Conservation (phyloP, 2,888 invertebrate species). For the Neoscelio sp. region DNA sequence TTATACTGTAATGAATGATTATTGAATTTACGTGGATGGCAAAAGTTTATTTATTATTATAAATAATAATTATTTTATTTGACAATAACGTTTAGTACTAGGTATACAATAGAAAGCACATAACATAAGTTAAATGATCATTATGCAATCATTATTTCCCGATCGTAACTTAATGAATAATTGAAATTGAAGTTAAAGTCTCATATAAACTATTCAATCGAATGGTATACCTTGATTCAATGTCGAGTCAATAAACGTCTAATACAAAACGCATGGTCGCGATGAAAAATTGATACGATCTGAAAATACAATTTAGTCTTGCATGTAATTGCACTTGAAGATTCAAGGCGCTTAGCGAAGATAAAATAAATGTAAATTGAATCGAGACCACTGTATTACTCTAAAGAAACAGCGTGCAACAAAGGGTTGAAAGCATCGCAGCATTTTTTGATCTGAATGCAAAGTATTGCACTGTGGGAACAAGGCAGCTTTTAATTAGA, state of each 20-base stretch:
- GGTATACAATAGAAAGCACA: too few relatives aligned
- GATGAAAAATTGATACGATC: conserved; percentile 51
- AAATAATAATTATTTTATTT: too few relatives aligned
- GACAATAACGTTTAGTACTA: too few relatives aligned
- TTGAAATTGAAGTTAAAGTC: background rate
- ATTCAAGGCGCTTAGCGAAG: conserved; percentile 49
- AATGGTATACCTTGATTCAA: background rate
- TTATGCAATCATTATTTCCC: too few relatives aligned
- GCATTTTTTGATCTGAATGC: conserved; percentile 58
- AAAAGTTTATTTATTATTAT: too few relatives aligned
- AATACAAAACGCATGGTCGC: conserved; percentile 7
- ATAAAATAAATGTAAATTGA: conserved; percentile 54
- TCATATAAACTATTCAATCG: conserved; percentile 1
- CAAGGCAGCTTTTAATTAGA: conserved; percentile 68
- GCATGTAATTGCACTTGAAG: conserved; percentile 46
- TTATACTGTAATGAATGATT: too few relatives aligned
- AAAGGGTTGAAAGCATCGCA: conserved; percentile 54
- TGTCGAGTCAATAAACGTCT: conserved; percentile 9
- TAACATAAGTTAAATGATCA: too few relatives aligned
- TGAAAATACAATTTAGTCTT: conserved; percentile 13
- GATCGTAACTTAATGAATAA: background rate
- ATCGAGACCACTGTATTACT: conserved; percentile 39
- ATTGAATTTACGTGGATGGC: too few relatives aligned
- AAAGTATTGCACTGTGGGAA: conserved; percentile 67
- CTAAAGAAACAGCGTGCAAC: conserved; percentile 38